Conservation (phyloP, 2,888 invertebrate genomes). For the Heteromyza rotundicornis region DNA sequence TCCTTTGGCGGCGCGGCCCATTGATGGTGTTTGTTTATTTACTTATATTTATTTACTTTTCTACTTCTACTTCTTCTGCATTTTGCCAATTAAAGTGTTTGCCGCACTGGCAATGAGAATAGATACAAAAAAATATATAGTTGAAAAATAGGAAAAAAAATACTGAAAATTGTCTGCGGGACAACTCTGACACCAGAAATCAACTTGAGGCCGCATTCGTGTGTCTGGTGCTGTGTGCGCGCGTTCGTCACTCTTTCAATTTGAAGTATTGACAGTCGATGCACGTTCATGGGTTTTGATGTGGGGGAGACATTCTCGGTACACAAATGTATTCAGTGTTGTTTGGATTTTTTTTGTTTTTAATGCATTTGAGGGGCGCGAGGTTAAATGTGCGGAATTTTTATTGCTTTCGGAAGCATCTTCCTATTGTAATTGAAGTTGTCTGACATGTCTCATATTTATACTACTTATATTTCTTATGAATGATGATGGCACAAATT, state of each 20-base stretch:
- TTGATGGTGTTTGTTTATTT: background rate
- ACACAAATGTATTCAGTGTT: background rate
- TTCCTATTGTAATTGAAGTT: no score
- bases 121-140: no score
- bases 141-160: conserved; percentile 11
- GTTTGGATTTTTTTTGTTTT: background rate
- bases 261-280: conserved; percentile 8
- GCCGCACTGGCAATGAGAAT: conserved; percentile 40
- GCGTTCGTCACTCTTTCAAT: conserved; percentile 1
- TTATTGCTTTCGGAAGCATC: no score
- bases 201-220: background rate
- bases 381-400: no score
- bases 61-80: background rate
- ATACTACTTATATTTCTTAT: no score
- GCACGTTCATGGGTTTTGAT: conserved; percentile 4
- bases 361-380: background rate
- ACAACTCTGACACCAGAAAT: background rate
- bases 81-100: background rate
- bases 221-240: background rate
- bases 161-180: background rate
- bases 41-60: conserved; percentile 32
- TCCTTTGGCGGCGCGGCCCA: background rate
- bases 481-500: no score
- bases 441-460: no score
- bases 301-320: no score